These are phyloP conservation scores for Sander lucioperca DNA, from an alignment of 2,113 vertebrate genomes.

Conservation along the genomic window DNA sequence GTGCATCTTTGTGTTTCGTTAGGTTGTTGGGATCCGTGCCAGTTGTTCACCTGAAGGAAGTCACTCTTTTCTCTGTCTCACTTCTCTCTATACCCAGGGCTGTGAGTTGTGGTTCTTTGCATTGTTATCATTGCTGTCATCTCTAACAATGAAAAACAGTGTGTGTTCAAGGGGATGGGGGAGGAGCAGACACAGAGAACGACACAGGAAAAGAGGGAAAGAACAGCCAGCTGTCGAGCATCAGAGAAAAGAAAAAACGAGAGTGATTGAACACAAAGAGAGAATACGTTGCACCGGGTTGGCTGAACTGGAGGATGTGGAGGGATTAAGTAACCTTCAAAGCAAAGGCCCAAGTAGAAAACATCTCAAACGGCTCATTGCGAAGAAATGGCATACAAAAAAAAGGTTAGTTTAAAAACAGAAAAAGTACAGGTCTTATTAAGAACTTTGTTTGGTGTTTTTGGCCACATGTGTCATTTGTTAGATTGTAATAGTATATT, in stretches of 20 bases:
- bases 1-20: background rate
- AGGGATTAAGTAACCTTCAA: constrained; percentile 45
- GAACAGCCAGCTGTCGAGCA: constrained; percentile 74
- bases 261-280: constrained; percentile 67
- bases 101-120: constrained; percentile 69
- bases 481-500: background rate
- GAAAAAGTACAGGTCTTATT: background rate
- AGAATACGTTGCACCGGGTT: constrained; percentile 47
- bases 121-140: constrained; percentile 82
- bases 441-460: background rate
- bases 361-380: constrained; percentile 2
- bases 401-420: constrained; percentile 1
- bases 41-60: constrained; percentile 64
- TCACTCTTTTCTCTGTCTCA: constrained; percentile 7
- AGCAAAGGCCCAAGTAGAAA: constrained; percentile 15
- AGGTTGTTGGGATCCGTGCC: constrained; percentile 46
- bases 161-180: constrained; percentile 73
- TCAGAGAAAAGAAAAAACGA: constrained; percentile 66
- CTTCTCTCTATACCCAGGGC: constrained; percentile 31
- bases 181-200: constrained; percentile 68
- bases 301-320: constrained; percentile 54
- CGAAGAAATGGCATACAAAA: background rate
- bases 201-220: constrained; percentile 71
- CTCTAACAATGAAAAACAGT: constrained; percentile 82
- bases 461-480: background rate